These are phyloP conservation scores for Phania funesta DNA, from an alignment of 2,888 invertebrate genomes.

Conservation along the genomic window DNA sequence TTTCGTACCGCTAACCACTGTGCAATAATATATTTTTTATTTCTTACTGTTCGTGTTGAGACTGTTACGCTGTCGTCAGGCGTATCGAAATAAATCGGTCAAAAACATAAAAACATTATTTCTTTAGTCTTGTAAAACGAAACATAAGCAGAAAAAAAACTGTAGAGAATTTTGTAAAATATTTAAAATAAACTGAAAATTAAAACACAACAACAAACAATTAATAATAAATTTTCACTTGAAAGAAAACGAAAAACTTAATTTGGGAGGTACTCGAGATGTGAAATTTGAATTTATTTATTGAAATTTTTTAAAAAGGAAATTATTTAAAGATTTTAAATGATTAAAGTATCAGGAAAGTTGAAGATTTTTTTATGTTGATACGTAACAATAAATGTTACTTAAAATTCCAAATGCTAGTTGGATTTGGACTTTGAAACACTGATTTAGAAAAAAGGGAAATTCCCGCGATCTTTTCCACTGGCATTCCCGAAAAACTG, in stretches of 20 bases:
- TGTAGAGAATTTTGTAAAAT: conserved; percentile 33
- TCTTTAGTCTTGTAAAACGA: conserved; percentile 21
- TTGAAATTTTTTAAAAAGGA: conserved; percentile 5
- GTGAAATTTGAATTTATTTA: conserved; percentile 13
- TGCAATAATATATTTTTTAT: conserved; percentile 32
- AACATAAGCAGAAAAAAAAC: conserved; percentile 25
- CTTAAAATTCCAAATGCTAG: no score
- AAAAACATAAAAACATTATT: conserved; percentile 58
- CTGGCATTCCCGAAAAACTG: no score
- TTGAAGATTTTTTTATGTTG: no score
- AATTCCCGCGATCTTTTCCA: no score
- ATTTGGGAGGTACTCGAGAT: conserved; percentile 36
- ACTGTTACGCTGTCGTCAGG: conserved; percentile 68
- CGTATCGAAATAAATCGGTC: conserved; percentile 69
- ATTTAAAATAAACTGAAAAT: conserved; percentile 3
- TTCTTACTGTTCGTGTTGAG: conserved; percentile 58
- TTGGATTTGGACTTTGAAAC: no score
- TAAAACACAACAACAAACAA: conserved; percentile 30
- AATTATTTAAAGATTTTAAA: neutral
- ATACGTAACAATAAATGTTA: no score
- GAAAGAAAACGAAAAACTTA: conserved; percentile 11
- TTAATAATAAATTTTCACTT: conserved; percentile 54
- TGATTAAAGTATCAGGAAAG: neutral
- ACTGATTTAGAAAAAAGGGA: no score
- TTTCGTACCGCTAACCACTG: neutral